Evolutionary conservation across 2,113 vertebrate species (phyloP), one percentile per base, ranked within the genome.

Genomic region (Aldabrachelys gigantea): DNA sequence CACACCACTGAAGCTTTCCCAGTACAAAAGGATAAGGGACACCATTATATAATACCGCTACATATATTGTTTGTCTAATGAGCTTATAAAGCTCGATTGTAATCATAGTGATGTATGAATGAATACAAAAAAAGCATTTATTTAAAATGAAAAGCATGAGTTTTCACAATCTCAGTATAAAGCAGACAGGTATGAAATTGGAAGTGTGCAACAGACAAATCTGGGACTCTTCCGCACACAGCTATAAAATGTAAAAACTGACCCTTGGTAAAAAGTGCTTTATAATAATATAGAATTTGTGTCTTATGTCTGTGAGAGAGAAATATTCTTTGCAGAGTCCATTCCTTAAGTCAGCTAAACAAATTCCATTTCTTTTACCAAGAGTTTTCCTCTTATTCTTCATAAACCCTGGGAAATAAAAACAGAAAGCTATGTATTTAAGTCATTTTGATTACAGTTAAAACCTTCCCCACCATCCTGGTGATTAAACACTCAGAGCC

Each of bases 221-320:
- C 98, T 98, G 98, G 98, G 97, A 98, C 97, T 97, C 97, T 98
- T 98, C 97, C 90, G 79, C 96, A 94, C 80, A 31, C 1, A 96
- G 97, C 98, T 98, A 98, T 97, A 98, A 98, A 98, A 98, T 97
- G 98, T 98, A 98, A 98, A 98, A 98, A 98, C 97, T 97, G 98
- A 98, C 97, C 98, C 97, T 98, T 94, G 95, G 97, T 98, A 98
- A 98, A 98, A 98, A 98, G 98, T 98, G 98, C 98, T 98, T 98
- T 94, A 80, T 97, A 98, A 97, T 97, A 98, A 98, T 98, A 98
- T 97, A 98, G 97, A 97, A 96, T 97, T 96, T 98, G 98, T 97
- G 97, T 97, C 96, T 97, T 97, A 91, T 97, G 96, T 92, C 96
- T 98, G 98, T 41, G 95, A 96, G 96, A 98, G 96, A 98, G 97